phyloP scores from a whole-genome alignment of 2,888 invertebrate species.

The Mythimna ferrago region DNA sequence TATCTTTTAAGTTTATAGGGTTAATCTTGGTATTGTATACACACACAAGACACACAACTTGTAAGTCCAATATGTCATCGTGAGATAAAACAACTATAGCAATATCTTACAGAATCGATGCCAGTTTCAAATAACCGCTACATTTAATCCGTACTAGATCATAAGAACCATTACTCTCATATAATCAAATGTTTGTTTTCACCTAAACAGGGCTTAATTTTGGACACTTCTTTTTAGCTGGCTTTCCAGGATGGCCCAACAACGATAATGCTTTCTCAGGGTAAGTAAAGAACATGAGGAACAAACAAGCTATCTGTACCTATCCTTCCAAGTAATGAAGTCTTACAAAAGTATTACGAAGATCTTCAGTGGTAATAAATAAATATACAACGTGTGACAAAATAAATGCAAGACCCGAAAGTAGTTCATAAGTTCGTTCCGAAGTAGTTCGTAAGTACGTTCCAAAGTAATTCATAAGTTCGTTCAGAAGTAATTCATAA shows the following conservation, averaged over 20 bases:
- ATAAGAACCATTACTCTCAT: not conserved
- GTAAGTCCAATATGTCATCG: too few species aligned
- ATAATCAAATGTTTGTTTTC: constrained; percentile 18
- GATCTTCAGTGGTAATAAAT: not conserved
- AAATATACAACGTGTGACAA: not conserved
- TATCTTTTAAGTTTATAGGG: too few species aligned
- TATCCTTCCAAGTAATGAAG: not conserved
- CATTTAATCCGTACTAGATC: not conserved
- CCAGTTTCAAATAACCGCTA: not conserved
- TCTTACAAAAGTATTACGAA: not conserved
- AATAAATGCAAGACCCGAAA: not conserved
- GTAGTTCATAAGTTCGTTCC: not conserved
- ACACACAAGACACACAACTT: too few species aligned
- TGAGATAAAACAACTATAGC: not conserved
- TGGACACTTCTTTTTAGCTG: constrained; percentile 47
- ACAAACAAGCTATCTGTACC: not conserved
- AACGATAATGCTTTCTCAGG: constrained; percentile 13
- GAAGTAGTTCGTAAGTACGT: too few species aligned
- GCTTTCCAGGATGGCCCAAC: constrained; percentile 37
- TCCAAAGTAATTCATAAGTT: too few species aligned
- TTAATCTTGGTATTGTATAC: too few species aligned
- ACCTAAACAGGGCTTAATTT: constrained; percentile 42
- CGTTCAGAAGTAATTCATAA: too few species aligned
- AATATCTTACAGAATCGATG: not conserved
- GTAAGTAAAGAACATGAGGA: constrained; percentile 30